Percentiles rank a stretch among this genome's conserved stretches.
These are phyloP conservation scores for Tetranychus piercei DNA, from an alignment of 2,888 invertebrate species.

Conservation along the genomic window DNA sequence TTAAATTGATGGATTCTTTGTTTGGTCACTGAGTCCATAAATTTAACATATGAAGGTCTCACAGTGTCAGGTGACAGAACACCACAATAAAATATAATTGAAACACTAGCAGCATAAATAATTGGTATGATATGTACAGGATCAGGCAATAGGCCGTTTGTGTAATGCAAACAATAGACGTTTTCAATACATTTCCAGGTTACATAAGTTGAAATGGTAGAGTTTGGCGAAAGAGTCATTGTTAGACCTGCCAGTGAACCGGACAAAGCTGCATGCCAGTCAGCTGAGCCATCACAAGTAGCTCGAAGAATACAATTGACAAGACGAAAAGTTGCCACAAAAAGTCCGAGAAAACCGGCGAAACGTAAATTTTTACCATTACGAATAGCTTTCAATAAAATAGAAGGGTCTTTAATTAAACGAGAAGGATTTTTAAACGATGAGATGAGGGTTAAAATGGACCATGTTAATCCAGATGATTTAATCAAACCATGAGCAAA, in stretches of 20 bases:
- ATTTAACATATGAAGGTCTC: constrained; percentile 26
- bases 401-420: not conserved
- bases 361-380: not conserved
- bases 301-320: not conserved
- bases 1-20: constrained; percentile 26
- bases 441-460: not conserved
- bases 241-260: constrained; percentile 50
- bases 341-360: not conserved
- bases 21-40: constrained; percentile 25
- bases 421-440: not conserved
- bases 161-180: constrained; percentile 20
- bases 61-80: constrained; percentile 26
- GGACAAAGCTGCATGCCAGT: constrained; percentile 46
- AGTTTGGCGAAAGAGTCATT: constrained; percentile 54
- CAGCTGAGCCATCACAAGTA: not conserved
- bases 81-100: constrained; percentile 2
- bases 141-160: not conserved
- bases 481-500: not conserved
- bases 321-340: not conserved
- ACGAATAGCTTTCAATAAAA: not conserved
- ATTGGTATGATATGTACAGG: not conserved
- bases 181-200: constrained; percentile 67
- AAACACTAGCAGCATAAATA: not conserved
- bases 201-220: constrained; percentile 56
- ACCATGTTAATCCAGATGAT: not conserved